Evolutionary conservation across 2,888 invertebrate species (phyloP).

Genomic region (Lepetodrilus schrolli): DNA sequence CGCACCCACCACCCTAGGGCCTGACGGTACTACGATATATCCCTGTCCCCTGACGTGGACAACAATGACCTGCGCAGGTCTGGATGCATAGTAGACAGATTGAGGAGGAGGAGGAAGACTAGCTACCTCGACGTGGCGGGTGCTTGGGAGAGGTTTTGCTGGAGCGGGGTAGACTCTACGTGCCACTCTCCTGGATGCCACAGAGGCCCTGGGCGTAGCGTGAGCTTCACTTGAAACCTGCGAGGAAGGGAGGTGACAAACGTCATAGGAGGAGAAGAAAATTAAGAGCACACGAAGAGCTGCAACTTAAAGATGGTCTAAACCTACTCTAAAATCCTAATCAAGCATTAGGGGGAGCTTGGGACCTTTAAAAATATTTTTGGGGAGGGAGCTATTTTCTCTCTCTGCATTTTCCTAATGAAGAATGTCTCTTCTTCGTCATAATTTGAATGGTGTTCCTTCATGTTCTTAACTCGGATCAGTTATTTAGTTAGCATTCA

Average conservation of each 20-base stretch:
- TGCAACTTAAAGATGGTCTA: conserved; percentile 7
- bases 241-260: conserved; percentile 45
- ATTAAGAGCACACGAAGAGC: too few species aligned
- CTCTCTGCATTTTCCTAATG: not conserved
- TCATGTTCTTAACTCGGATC: conserved; percentile 29
- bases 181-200: conserved; percentile 56
- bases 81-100: not conserved
- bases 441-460: conserved; percentile 29
- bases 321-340: conserved; percentile 6
- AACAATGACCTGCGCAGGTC: not conserved
- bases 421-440: not conserved
- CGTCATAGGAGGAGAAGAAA: not conserved
- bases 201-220: conserved; percentile 58
- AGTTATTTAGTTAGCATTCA: conserved; percentile 39
- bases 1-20: not conserved
- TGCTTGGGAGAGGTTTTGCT: not conserved
- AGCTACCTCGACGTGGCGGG: not conserved
- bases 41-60: not conserved
- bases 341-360: too few species aligned
- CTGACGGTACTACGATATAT: not conserved
- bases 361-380: too few species aligned
- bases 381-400: not conserved
- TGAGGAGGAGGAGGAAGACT: not conserved
- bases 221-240: conserved; percentile 64
- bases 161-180: conserved; percentile 26